Percentiles rank a stretch among this genome's conserved stretches.
These are phyloP conservation scores for Melangyna quadrimaculata DNA, from an alignment of 2,888 invertebrate species.

Conservation along the genomic window DNA sequence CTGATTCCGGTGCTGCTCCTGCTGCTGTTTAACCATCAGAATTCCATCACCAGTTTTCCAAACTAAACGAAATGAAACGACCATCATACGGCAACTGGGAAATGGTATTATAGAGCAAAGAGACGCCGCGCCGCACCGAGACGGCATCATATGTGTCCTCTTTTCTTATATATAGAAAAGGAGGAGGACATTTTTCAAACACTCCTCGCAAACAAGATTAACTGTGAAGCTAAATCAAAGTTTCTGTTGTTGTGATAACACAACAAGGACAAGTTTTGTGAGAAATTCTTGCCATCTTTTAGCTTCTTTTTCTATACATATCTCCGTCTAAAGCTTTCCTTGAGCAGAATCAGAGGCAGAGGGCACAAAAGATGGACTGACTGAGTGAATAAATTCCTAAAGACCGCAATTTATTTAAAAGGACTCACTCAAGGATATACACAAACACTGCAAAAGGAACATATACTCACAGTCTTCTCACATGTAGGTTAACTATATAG, in stretches of 20 bases:
- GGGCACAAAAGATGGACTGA: constrained; percentile 1
- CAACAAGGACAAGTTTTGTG: constrained; percentile 49
- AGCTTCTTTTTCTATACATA: background rate
- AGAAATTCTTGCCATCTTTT: constrained; percentile 24
- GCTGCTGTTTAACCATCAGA: background rate
- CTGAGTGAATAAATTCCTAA: constrained; percentile 68
- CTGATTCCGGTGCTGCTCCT: background rate
- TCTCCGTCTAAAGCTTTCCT: background rate
- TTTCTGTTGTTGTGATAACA: constrained; percentile 68
- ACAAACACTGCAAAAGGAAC: background rate
- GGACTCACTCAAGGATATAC: constrained; percentile 52
- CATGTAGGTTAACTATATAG: background rate
- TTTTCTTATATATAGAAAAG: background rate
- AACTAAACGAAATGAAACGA: background rate
- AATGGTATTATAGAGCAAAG: too few species aligned
- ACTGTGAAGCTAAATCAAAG: constrained; percentile 70
- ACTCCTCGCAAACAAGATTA: constrained; percentile 66
- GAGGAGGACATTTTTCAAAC: constrained; percentile 61
- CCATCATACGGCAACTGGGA: background rate
- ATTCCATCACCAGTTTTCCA: constrained; percentile 1
- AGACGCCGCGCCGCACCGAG: too few species aligned
- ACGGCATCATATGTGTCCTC: constrained; percentile 14
- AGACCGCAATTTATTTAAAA: constrained; percentile 70
- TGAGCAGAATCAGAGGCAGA: background rate
- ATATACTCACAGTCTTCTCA: background rate